These are phyloP conservation scores for Thera obeliscata DNA, from an alignment of 2,888 invertebrate genomes.

Conservation along the genomic window DNA sequence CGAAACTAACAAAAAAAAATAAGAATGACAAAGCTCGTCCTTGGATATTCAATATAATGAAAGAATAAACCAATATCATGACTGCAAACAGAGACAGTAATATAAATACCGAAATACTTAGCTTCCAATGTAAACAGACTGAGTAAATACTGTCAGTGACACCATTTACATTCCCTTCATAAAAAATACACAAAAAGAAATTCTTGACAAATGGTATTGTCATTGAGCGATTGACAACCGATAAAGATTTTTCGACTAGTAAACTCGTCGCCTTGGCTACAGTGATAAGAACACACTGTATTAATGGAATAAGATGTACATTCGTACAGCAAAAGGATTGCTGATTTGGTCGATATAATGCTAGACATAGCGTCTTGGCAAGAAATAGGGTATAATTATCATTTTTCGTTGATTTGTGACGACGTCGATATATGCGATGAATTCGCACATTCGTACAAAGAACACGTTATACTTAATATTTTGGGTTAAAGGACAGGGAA, in stretches of 20 bases:
- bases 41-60: no score
- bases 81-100: constrained; percentile 8
- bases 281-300: constrained; percentile 9
- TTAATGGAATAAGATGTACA: constrained; percentile 14
- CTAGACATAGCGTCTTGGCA: constrained; percentile 30
- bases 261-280: constrained; percentile 20
- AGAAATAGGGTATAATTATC: constrained; percentile 45
- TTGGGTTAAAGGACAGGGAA: constrained; percentile 28
- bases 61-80: neutral
- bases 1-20: no score
- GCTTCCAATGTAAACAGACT: constrained; percentile 3
- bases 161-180: constrained; percentile 33
- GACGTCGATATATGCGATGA: constrained; percentile 42
- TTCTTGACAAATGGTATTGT: constrained; percentile 48
- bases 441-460: constrained; percentile 40
- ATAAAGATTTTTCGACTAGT: constrained; percentile 37
- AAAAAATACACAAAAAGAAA: constrained; percentile 39
- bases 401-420: constrained; percentile 45
- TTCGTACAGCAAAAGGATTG: constrained; percentile 7
- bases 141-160: constrained; percentile 20
- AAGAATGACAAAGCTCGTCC: no score
- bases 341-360: constrained; percentile 26
- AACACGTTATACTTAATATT: constrained; percentile 34
- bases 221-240: constrained; percentile 45
- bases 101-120: constrained; percentile 3